phyloP scores from a whole-genome alignment of 2,888 invertebrate genomes.

The Drosophila mercatorum region DNA sequence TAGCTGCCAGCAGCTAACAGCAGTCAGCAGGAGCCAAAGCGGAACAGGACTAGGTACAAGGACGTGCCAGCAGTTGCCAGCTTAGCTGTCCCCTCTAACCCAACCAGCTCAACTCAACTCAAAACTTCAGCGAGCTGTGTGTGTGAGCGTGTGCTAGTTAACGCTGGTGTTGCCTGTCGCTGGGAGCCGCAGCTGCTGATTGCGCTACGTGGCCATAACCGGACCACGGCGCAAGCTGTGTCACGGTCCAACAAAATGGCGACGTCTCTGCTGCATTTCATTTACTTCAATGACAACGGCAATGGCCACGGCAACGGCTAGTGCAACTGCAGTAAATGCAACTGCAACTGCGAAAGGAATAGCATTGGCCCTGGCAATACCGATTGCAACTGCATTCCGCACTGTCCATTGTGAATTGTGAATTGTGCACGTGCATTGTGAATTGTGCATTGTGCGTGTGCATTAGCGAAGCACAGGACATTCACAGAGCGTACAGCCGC shows the following conservation, averaged over 20 bases:
- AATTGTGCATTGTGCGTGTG: conserved; percentile 62
- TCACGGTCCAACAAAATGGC: conserved; percentile 67
- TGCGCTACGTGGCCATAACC: conserved; percentile 71
- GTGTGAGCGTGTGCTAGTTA: conserved; percentile 53
- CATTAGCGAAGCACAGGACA: conserved; percentile 56
- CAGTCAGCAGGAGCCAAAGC: conserved; percentile 15
- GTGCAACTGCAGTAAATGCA: conserved; percentile 22
- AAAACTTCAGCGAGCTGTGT: conserved; percentile 16
- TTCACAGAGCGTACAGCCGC: conserved; percentile 10
- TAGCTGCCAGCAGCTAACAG: conserved; percentile 37
- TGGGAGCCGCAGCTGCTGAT: conserved; percentile 45
- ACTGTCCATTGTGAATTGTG: conserved; percentile 47
- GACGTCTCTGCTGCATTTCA: conserved; percentile 68
- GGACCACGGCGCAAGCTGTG: conserved; percentile 42
- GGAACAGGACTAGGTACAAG: conserved; percentile 19
- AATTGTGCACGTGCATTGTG: conserved; percentile 54
- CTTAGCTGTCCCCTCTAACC: conserved; percentile 8
- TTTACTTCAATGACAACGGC: conserved; percentile 43
- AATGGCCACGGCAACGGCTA: conserved; percentile 24
- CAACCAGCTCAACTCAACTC: conserved; percentile 1
- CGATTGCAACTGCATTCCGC: conserved; percentile 49
- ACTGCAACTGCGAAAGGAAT: conserved; percentile 27
- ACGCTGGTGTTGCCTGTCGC: conserved; percentile 31
- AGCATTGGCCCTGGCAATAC: conserved; percentile 28
- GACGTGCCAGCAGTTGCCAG: conserved; percentile 23